These are phyloP conservation scores for Neopelma chrysocephalum DNA, from an alignment of 2,797 vertebrate genomes.

Conservation along the genomic window DNA sequence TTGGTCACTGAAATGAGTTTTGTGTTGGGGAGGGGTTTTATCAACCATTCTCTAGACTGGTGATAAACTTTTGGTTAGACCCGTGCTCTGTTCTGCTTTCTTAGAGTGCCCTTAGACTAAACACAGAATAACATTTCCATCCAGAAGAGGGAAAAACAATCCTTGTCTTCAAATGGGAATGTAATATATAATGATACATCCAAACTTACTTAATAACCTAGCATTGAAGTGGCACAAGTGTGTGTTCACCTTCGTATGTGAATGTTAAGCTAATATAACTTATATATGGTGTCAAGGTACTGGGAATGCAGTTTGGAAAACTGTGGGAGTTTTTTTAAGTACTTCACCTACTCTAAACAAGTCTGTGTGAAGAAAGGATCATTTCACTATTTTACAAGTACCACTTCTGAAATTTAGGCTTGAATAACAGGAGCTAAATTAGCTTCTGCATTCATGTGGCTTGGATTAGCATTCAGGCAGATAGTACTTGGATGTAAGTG, in stretches of 20 bases:
- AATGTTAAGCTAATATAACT: not conserved
- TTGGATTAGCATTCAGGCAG: not conserved
- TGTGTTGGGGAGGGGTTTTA: not conserved
- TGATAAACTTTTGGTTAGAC: not conserved
- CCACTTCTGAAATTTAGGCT: not conserved
- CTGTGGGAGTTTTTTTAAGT: not conserved
- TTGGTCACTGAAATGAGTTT: not conserved
- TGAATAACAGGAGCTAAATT: not conserved
- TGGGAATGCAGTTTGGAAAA: not conserved
- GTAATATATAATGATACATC: not conserved
- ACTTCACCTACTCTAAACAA: not conserved
- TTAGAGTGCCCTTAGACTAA: not conserved
- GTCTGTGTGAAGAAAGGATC: not conserved
- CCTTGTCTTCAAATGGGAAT: not conserved
- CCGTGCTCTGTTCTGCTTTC: not conserved
- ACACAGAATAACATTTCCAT: not conserved
- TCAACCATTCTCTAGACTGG: not conserved
- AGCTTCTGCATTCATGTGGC: not conserved
- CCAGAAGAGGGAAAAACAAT: not conserved
- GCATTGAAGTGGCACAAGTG: not conserved
- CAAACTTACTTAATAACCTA: not conserved
- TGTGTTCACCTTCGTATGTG: not conserved
- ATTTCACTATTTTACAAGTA: not conserved
- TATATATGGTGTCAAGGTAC: not conserved
- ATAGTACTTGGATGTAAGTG: not conserved